Evolutionary conservation across 1,140 invertebrate genomes (phyloP).

Genomic region (Battus philenor): DNA sequence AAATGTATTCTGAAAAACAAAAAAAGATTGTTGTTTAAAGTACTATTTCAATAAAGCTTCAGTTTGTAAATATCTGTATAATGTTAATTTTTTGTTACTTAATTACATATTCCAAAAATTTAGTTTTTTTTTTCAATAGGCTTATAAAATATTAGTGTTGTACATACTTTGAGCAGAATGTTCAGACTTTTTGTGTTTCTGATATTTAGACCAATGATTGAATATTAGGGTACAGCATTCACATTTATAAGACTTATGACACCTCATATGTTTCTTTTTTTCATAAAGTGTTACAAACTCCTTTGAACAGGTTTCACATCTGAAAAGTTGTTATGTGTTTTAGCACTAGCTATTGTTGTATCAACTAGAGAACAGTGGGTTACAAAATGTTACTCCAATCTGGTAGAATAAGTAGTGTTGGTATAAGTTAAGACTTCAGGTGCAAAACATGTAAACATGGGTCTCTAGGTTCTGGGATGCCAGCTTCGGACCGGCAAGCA

Average conservation of each 20-base stretch:
- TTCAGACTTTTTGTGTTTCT: conserved; percentile 55
- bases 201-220: conserved; percentile 55
- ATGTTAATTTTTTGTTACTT: conserved; percentile 18
- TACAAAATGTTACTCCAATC: no score
- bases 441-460: no score
- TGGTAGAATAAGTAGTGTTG: no score
- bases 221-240: conserved; percentile 51
- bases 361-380: no score
- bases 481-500: no score
- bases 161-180: conserved; percentile 42
- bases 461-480: no score
- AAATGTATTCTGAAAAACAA: conserved; percentile 65
- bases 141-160: no score
- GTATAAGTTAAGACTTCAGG: no score
- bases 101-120: neutral
- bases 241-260: conserved; percentile 67
- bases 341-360: no score
- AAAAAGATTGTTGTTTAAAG: no score
- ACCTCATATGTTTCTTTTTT: conserved; percentile 65
- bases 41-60: no score
- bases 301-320: conserved; percentile 62
- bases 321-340: conserved; percentile 41
- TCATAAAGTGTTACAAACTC: conserved; percentile 55
- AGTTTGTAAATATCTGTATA: no score
- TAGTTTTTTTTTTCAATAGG: neutral